Conservation (phyloP, 2,113 vertebrate genomes). For the Nannospalax galili region DNA sequence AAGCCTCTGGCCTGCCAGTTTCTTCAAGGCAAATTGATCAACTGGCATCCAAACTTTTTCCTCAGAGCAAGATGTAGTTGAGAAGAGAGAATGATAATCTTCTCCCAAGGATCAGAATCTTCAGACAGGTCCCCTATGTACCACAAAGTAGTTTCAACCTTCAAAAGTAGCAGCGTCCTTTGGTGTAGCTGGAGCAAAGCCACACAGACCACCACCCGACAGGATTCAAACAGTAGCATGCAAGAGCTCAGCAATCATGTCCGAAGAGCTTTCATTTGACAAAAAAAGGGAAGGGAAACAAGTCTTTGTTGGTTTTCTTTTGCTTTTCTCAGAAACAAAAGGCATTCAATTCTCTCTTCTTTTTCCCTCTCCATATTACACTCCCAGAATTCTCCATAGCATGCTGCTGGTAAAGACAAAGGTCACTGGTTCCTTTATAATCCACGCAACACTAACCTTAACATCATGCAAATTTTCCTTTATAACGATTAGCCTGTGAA, state of each 20-base stretch:
- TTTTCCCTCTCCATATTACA: slow-evolving; percentile 45
- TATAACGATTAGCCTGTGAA: not conserved
- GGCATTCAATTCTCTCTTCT: slow-evolving; percentile 68
- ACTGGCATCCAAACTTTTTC: slow-evolving; percentile 60
- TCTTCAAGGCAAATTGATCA: slow-evolving; percentile 44
- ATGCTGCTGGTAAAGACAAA: slow-evolving; percentile 38
- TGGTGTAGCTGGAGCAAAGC: slow-evolving; percentile 78
- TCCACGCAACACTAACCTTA: not conserved
- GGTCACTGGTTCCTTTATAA: not conserved
- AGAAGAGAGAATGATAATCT: slow-evolving; percentile 51
- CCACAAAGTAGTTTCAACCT: slow-evolving; percentile 79
- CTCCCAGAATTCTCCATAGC: slow-evolving; percentile 36
- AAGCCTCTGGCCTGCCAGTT: not conserved
- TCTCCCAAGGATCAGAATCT: slow-evolving; percentile 75
- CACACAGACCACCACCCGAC: slow-evolving; percentile 64
- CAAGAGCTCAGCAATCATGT: slow-evolving; percentile 73
- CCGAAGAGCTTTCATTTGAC: slow-evolving; percentile 81
- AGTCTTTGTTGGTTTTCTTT: slow-evolving; percentile 70
- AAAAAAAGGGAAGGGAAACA: slow-evolving; percentile 78
- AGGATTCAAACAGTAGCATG: slow-evolving; percentile 76
- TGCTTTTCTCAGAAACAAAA: slow-evolving; percentile 77
- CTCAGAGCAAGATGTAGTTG: slow-evolving; percentile 48
- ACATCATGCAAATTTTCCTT: slow-evolving; percentile 43
- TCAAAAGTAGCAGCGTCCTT: slow-evolving; percentile 79
- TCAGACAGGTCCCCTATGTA: slow-evolving; percentile 53